Conservation (phyloP, 2,113 vertebrate species). For the Chinchilla lanigera region DNA sequence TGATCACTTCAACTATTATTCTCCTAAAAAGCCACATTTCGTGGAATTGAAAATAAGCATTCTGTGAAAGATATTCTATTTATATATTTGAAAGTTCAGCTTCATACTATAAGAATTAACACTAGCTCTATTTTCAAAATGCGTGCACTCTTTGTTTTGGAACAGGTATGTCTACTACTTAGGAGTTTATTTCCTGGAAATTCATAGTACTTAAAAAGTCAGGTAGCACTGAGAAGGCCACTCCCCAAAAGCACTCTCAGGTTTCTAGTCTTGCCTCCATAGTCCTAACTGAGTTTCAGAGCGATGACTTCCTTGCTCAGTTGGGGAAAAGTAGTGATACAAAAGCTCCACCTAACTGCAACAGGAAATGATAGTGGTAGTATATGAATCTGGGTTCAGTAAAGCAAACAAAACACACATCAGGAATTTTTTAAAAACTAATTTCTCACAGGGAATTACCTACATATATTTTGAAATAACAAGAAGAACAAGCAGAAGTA, state of each 20-base stretch:
- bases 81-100: background rate
- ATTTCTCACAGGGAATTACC: background rate
- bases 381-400: background rate
- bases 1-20: background rate
- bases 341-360: background rate
- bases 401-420: background rate
- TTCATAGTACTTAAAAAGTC: background rate
- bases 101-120: background rate
- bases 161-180: background rate
- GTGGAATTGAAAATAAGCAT: constrained; percentile 5
- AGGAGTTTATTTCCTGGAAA: background rate
- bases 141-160: background rate
- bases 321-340: background rate
- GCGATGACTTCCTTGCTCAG: background rate
- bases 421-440: background rate
- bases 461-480: background rate
- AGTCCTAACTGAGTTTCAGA: background rate
- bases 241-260: background rate
- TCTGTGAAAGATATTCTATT: background rate
- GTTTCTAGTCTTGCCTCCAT: background rate
- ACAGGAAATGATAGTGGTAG: background rate
- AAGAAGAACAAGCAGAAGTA: too few relatives aligned
- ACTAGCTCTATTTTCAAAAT: background rate
- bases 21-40: background rate
- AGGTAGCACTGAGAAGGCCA: background rate